Percentiles rank a stretch among this genome's conserved stretches.
phyloP scores from a whole-genome alignment of 2,888 invertebrate genomes.

The Metallyticus violacea region DNA sequence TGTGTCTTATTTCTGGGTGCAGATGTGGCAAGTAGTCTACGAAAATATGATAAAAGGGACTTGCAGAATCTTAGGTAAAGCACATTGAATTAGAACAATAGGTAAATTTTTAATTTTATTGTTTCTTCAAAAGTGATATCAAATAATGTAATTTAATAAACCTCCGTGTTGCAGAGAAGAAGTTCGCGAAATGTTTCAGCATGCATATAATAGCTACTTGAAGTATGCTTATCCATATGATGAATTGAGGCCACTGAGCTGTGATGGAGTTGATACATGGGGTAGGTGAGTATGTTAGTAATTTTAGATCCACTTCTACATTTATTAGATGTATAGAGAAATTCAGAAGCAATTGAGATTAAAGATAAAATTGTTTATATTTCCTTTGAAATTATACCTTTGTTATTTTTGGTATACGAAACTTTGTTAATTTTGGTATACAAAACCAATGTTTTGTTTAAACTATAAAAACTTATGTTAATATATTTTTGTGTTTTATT shows the following conservation, averaged over 20 bases:
- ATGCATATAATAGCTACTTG: constrained; percentile 95
- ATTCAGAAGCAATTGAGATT: no score
- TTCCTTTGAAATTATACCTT: no score
- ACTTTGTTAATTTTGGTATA: no score
- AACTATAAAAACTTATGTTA: no score
- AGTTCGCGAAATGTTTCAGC: constrained; percentile 93
- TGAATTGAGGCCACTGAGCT: constrained; percentile 91
- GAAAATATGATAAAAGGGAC: constrained; percentile 21
- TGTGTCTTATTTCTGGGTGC: constrained; percentile 3
- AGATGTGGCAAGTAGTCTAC: background rate
- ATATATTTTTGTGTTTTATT: no score
- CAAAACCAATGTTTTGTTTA: no score
- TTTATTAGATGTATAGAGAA: no score
- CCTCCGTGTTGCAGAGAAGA: constrained; percentile 60
- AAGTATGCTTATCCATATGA: constrained; percentile 93
- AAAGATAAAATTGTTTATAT: no score
- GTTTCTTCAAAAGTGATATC: background rate
- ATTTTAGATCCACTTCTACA: no score
- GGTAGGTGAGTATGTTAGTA: constrained; percentile 58
- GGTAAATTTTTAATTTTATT: background rate
- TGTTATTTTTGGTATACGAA: no score
- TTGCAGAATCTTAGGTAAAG: constrained; percentile 21
- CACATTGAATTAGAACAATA: background rate
- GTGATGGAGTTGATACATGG: constrained; percentile 96
- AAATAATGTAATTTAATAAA: background rate